Evolutionary conservation across 2,888 invertebrate species (phyloP).

Genomic region (Eumacrocentrus americanus): DNA sequence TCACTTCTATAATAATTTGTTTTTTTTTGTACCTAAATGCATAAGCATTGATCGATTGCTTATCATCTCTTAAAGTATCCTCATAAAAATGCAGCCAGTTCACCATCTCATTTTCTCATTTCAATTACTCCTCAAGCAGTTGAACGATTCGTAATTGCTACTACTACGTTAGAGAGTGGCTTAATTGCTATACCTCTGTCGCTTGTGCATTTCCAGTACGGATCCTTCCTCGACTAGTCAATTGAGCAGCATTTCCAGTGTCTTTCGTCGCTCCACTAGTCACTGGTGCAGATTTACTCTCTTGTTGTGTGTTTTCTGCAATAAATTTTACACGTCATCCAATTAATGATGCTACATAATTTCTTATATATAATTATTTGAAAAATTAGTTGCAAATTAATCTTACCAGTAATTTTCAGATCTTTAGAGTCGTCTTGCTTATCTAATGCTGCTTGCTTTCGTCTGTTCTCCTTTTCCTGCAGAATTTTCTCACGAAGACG

Average conservation of each 20-base stretch:
- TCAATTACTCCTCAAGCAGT: neutral
- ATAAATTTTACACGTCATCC: slow-evolving; percentile 5
- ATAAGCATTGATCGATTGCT: neutral
- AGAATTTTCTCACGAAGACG: slow-evolving; percentile 60
- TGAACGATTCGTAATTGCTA: neutral
- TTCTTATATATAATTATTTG: slow-evolving; percentile 1
- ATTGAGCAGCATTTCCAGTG: slow-evolving; percentile 39
- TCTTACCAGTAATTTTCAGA: slow-evolving; percentile 40
- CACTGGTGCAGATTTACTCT: slow-evolving; percentile 40
- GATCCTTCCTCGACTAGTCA: slow-evolving; percentile 43
- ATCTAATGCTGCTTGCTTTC: slow-evolving; percentile 59
- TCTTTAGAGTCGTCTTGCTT: slow-evolving; percentile 50
- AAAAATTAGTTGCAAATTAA: slow-evolving; percentile 7
- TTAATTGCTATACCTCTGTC: slow-evolving; percentile 53
- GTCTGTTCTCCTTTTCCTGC: slow-evolving; percentile 61
- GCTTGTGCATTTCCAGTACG: slow-evolving; percentile 47
- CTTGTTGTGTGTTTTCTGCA: slow-evolving; percentile 43
- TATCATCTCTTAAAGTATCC: neutral
- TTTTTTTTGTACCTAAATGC: no score
- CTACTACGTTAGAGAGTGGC: neutral
- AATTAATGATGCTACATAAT: neutral
- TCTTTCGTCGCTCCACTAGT: slow-evolving; percentile 47
- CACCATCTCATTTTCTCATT: neutral
- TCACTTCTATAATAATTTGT: slow-evolving; percentile 20
- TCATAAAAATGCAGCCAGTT: neutral